Conservation (phyloP, 1,140 invertebrate species). For the Zophobas atratus region DNA sequence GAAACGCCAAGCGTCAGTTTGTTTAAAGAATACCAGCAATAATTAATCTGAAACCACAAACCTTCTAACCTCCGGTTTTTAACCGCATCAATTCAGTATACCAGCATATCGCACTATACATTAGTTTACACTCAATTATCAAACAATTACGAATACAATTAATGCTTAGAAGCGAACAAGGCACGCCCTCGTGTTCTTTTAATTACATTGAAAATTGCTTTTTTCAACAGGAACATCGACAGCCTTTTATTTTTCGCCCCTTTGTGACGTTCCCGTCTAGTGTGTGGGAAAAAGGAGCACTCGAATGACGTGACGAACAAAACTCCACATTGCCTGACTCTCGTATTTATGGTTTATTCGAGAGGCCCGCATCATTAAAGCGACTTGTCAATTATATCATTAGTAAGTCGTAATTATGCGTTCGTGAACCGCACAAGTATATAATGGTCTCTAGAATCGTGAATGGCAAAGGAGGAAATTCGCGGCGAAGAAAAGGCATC, state of each 20-base stretch:
- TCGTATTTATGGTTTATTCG: slow-evolving; percentile 38
- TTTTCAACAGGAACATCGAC: slow-evolving; percentile 7
- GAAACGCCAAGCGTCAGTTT: too few species aligned
- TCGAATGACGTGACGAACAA: slow-evolving; percentile 8
- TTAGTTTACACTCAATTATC: slow-evolving; percentile 43
- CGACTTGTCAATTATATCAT: slow-evolving; percentile 47
- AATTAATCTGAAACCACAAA: too few species aligned
- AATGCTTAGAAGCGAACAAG: slow-evolving; percentile 18
- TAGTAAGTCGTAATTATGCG: slow-evolving; percentile 45
- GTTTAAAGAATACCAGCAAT: too few species aligned
- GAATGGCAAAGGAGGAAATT: slow-evolving; percentile 3
- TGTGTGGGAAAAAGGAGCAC: slow-evolving; percentile 10
- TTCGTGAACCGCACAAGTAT: slow-evolving; percentile 33
- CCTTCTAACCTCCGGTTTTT: too few species aligned
- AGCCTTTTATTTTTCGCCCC: slow-evolving; percentile 26
- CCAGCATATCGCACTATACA: slow-evolving; percentile 17
- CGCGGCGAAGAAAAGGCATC: not conserved
- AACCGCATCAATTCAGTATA: not conserved
- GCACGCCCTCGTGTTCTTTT: slow-evolving; percentile 32
- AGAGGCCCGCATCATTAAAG: slow-evolving; percentile 45
- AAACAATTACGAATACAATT: slow-evolving; percentile 47
- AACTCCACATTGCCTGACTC: slow-evolving; percentile 5
- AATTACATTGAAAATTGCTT: slow-evolving; percentile 47
- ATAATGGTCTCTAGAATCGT: slow-evolving; percentile 25
- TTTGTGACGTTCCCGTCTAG: not conserved